Conservation (phyloP, 2,113 vertebrate species). For the Laterallus jamaicensis region DNA sequence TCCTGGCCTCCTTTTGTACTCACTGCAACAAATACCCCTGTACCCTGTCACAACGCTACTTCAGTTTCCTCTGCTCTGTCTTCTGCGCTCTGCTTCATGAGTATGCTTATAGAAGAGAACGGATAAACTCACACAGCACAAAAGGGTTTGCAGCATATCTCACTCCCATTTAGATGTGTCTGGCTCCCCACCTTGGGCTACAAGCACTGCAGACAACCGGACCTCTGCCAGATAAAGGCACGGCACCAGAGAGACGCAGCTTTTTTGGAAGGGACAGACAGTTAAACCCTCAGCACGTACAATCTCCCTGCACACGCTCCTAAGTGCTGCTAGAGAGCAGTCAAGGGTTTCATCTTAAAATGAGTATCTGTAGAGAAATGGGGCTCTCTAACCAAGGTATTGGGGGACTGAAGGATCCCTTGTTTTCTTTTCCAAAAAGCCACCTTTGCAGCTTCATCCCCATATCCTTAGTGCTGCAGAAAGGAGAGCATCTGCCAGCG, state of each 20-base stretch:
- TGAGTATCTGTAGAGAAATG: neutral
- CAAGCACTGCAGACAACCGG: neutral
- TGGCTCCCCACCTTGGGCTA: neutral
- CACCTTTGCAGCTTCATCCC: constrained; percentile 10
- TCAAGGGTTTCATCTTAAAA: neutral
- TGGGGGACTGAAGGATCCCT: neutral
- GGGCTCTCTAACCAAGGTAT: neutral
- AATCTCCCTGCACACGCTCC: neutral
- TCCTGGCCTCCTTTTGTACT: neutral
- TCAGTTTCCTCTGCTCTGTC: neutral
- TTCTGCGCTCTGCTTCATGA: neutral
- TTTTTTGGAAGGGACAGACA: neutral
- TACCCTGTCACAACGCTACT: neutral
- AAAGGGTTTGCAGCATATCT: neutral
- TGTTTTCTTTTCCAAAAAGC: neutral
- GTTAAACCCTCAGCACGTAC: neutral
- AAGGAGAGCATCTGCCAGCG: constrained; percentile 22
- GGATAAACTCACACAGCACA: neutral
- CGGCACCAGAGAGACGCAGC: neutral
- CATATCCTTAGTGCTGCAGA: neutral
- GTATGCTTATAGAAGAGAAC: neutral
- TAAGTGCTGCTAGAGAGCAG: neutral
- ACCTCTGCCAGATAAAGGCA: neutral
- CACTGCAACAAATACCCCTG: neutral
- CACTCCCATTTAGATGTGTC: neutral